Conservation (phyloP, 2,113 vertebrate species). For the Dipodomys ordii region DNA sequence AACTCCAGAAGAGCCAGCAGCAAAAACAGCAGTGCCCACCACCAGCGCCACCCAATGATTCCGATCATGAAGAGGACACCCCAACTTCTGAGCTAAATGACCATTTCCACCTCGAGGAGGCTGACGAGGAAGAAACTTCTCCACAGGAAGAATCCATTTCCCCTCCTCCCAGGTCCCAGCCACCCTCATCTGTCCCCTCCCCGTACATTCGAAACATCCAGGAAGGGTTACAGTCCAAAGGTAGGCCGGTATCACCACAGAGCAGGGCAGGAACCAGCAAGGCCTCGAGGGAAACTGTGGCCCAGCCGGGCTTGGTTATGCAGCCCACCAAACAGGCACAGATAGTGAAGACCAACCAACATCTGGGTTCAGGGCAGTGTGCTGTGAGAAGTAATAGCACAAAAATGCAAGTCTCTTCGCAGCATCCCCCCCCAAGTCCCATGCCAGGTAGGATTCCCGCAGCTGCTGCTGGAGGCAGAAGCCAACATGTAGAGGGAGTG, state of each 20-base stretch:
- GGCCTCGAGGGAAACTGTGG: slow-evolving; percentile 87
- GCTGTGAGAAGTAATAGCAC: slow-evolving; percentile 78
- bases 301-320: slow-evolving; percentile 90
- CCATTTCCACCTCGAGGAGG: slow-evolving; percentile 81
- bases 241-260: slow-evolving; percentile 86
- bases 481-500: slow-evolving; percentile 76
- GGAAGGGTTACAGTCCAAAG: slow-evolving; percentile 87
- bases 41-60: slow-evolving; percentile 84
- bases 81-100: slow-evolving; percentile 78
- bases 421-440: slow-evolving; percentile 92
- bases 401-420: slow-evolving; percentile 85
- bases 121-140: slow-evolving; percentile 82
- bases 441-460: slow-evolving; percentile 87
- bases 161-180: slow-evolving; percentile 85
- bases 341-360: slow-evolving; percentile 97
- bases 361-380: slow-evolving; percentile 89
- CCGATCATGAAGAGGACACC: slow-evolving; percentile 91
- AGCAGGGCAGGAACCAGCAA: slow-evolving; percentile 84
- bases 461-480: slow-evolving; percentile 65
- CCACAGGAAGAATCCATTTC: slow-evolving; percentile 74
- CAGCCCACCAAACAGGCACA: slow-evolving; percentile 97
- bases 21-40: slow-evolving; percentile 87
- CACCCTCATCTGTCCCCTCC: slow-evolving; percentile 76
- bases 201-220: slow-evolving; percentile 88
- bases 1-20: slow-evolving; percentile 93